A percentile compares a stretch with the other conserved stretches of the same genome.
These are phyloP conservation scores for Philopotamus ludificatus DNA, from an alignment of 1,140 invertebrate genomes.

Conservation along the genomic window DNA sequence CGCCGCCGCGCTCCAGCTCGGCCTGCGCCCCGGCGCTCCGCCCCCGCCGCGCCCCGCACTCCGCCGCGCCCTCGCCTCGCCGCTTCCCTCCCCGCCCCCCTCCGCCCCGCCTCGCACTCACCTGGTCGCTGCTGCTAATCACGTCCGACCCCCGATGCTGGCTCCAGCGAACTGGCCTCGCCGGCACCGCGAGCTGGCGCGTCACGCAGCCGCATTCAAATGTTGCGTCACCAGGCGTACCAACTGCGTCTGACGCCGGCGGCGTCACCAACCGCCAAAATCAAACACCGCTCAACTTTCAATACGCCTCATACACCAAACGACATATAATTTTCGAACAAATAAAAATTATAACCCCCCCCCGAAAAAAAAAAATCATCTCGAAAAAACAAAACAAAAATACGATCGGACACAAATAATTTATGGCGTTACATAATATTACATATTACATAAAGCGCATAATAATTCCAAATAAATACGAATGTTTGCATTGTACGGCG, in stretches of 20 bases:
- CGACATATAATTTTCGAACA: no score
- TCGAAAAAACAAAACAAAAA: no score
- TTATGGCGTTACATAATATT: no score
- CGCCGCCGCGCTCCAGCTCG: no score
- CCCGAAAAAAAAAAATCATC: no score
- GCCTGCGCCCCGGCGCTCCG: no score
- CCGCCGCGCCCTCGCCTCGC: slow-evolving; percentile 3
- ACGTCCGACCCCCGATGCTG: neutral
- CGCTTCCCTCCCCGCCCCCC: neutral
- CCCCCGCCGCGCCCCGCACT: no score
- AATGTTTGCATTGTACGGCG: no score
- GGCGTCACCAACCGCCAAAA: slow-evolving; percentile 43
- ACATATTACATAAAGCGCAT: no score
- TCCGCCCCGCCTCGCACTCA: neutral
- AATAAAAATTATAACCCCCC: no score
- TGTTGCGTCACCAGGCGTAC: slow-evolving; percentile 44
- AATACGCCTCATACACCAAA: neutral
- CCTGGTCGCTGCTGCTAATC: neutral
- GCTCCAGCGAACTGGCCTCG: slow-evolving; percentile 7
- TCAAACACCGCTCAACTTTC: slow-evolving; percentile 37
- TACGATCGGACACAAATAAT: no score
- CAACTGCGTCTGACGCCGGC: slow-evolving; percentile 18
- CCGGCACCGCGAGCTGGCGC: slow-evolving; percentile 42
- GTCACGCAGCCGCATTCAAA: slow-evolving; percentile 43
- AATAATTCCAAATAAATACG: no score